phyloP scores from a whole-genome alignment of 2,113 vertebrate species.

The Epinephelus cyanopodus region DNA sequence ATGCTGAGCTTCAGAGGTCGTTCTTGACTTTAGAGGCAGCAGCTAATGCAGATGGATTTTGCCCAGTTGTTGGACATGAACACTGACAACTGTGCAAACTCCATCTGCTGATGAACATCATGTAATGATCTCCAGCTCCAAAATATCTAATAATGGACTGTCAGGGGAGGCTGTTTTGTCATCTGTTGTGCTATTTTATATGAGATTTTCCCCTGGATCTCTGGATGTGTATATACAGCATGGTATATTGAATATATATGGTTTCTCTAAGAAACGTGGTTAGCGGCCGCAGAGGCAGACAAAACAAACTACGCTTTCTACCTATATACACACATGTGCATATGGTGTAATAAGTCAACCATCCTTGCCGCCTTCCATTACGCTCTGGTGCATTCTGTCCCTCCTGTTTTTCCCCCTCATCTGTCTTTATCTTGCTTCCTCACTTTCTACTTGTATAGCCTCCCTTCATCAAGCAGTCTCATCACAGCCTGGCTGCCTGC shows the following conservation, averaged over 20 bases:
- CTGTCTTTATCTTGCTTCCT: conserved; percentile 17
- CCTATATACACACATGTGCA: background rate
- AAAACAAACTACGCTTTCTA: background rate
- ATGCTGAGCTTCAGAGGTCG: too few relatives aligned
- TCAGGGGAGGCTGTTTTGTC: too few relatives aligned
- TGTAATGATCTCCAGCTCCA: too few relatives aligned
- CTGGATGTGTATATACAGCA: background rate
- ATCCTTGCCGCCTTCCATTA: background rate
- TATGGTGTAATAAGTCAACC: background rate
- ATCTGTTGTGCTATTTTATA: background rate
- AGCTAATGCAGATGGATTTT: too few relatives aligned
- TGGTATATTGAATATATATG: background rate
- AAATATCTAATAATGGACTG: too few relatives aligned
- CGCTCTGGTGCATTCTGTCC: background rate
- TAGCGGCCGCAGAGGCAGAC: background rate
- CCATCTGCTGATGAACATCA: too few relatives aligned
- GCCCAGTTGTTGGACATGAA: too few relatives aligned
- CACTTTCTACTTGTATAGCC: background rate
- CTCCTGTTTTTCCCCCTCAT: background rate
- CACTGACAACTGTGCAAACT: too few relatives aligned
- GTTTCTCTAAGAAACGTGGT: background rate
- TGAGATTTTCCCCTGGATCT: background rate
- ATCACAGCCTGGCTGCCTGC: conserved; percentile 32
- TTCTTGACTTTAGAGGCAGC: too few relatives aligned
- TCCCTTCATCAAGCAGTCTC: conserved; percentile 22